phyloP scores from a whole-genome alignment of 2,888 invertebrate genomes.

The Dichetophora obliterata region DNA sequence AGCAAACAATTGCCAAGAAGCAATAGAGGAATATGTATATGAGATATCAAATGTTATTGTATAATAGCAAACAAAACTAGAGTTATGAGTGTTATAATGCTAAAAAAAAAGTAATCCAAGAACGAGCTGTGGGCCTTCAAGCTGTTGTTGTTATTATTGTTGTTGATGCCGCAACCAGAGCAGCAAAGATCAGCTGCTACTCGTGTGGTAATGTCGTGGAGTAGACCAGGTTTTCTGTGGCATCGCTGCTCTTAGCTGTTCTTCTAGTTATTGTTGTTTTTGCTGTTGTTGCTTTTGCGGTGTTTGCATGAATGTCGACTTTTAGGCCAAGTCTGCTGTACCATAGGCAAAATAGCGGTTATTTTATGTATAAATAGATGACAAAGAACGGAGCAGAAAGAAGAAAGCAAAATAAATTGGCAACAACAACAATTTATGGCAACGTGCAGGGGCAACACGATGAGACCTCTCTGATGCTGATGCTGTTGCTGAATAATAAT shows the following conservation, averaged over 20 bases:
- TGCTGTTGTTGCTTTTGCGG: not conserved
- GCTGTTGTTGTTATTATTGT: not conserved
- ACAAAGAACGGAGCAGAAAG: not conserved
- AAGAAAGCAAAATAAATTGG: not conserved
- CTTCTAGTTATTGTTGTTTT: not conserved
- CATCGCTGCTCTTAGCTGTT: not conserved
- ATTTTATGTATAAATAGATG: slow-evolving; percentile 19
- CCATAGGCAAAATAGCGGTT: slow-evolving; percentile 27
- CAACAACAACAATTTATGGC: not conserved
- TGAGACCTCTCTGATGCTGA: not conserved
- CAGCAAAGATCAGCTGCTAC: slow-evolving; percentile 26
- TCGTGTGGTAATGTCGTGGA: slow-evolving; percentile 11
- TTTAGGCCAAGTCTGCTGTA: slow-evolving; percentile 32
- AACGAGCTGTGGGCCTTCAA: not conserved
- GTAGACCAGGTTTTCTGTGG: slow-evolving; percentile 11
- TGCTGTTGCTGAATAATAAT: not conserved
- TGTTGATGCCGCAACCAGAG: not conserved
- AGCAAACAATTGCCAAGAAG: not conserved
- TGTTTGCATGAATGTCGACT: not conserved
- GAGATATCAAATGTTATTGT: not conserved
- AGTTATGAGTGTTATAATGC: not conserved
- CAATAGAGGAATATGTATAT: not conserved
- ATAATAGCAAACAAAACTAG: not conserved
- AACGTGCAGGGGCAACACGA: slow-evolving; percentile 1
- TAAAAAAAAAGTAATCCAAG: not conserved